Base-by-base conservation (phyloP, 2,888 invertebrate genomes). In the Nyleta sp. region DNA sequence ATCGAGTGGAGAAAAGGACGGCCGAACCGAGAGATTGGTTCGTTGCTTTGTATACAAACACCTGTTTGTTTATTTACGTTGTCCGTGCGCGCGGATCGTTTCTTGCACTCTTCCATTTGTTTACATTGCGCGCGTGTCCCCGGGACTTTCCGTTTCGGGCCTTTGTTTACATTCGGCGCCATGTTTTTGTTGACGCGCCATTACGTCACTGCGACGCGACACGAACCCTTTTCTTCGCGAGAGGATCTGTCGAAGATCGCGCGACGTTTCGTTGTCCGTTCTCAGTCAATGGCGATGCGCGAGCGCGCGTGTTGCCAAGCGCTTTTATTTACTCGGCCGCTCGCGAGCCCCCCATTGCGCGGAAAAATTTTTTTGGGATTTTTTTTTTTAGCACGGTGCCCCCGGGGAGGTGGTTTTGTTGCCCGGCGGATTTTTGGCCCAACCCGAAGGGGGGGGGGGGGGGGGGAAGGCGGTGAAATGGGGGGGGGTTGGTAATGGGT, bases 121-220 rank as follows among this genome's bases (percentile, higher is more conserved):
- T 50, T 28, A 22, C 50, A 15, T 48, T 10, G 6, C 38, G 38
- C 15, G 38, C 15, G 13, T 2, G 38, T 13, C 13, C 38, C 17
- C 18, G 2, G 0, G 18, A 18, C 28, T 42, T 10, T 40, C 20
- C 31, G 15, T 46, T 22, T 46, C 18, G 22, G 10, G 8, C 38
- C 64, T 72, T 64, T 72, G 72, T 72, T 72, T 72, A 72, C 64
- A 64, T 64, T 46, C 57, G 57, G 38, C 64, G 72, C 72, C 72
- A 72, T 72, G 64, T 64, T 72, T 59, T 64, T 57, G 31, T 64
- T 71, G 72, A 55, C 64, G 18, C 48, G 50, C 55, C 44, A 50
- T 72, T 72, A 72, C 72, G 72, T 72, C 72, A 72, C 35, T 57
- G 40, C 44, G 22, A 28, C 24, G 13, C 15, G 1, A 24, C 24